Evolutionary conservation across 2,888 invertebrate genomes (phyloP).

Genomic region (Drosophila mimica): DNA sequence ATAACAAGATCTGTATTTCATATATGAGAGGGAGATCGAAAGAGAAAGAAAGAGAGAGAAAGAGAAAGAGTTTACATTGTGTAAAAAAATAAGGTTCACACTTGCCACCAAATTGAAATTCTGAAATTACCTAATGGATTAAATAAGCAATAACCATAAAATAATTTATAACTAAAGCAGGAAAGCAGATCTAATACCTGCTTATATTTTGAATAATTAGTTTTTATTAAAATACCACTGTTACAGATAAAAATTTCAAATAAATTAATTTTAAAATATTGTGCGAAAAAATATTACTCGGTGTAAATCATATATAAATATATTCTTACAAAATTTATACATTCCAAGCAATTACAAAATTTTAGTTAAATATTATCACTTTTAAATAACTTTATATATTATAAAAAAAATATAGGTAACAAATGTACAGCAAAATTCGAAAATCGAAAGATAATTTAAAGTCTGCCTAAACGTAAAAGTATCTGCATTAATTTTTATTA

Average conservation of each 20-base stretch:
- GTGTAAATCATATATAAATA: too few species aligned
- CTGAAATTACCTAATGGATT: background rate
- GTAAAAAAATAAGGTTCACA: background rate
- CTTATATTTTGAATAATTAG: too few species aligned
- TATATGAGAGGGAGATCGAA: constrained; percentile 17
- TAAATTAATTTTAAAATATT: background rate
- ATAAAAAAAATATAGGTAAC: too few species aligned
- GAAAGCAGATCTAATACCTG: background rate
- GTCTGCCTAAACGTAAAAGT: background rate
- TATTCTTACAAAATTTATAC: background rate
- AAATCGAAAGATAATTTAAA: background rate
- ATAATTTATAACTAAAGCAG: background rate
- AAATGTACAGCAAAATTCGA: background rate
- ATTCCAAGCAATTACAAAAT: background rate
- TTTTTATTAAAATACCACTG: background rate
- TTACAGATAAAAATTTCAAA: background rate
- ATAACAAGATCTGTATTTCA: background rate
- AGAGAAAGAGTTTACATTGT: background rate
- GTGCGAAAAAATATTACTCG: background rate
- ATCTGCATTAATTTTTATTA: background rate
- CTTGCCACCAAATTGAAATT: background rate
- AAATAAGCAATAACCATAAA: background rate
- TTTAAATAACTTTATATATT: too few species aligned
- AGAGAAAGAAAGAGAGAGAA: background rate
- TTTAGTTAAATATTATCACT: accelerated